A percentile compares a stretch with the other conserved stretches of the same genome.
Conservation (phyloP, 2,888 invertebrate genomes). For the Meiosimyza platycephala region DNA sequence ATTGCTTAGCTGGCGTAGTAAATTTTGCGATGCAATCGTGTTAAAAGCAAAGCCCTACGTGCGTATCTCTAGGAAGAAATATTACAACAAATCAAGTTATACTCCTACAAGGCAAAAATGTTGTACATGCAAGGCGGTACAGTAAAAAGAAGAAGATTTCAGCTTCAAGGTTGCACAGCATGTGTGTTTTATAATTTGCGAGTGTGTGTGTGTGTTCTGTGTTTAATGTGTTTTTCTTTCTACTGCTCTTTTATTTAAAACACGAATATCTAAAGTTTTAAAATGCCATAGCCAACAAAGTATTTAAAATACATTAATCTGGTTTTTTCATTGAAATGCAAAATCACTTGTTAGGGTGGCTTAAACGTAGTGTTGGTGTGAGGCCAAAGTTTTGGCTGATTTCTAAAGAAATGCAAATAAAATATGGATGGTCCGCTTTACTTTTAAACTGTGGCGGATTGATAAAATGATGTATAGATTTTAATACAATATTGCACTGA, state of each 20-base stretch:
- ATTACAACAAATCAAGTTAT: neutral
- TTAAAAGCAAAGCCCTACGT: neutral
- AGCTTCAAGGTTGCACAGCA: slow-evolving; percentile 15
- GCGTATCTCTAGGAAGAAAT: neutral
- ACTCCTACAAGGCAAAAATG: neutral
- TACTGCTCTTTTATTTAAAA: neutral
- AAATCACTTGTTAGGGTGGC: no score
- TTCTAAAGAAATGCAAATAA: no score
- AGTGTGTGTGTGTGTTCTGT: neutral
- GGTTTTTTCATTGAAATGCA: no score
- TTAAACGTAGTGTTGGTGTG: no score
- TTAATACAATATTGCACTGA: no score
- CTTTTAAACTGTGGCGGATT: no score
- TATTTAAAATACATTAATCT: neutral
- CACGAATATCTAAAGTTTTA: neutral
- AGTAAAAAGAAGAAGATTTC: neutral
- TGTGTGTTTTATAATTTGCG: neutral
- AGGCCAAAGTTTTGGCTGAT: no score
- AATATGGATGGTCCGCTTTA: no score
- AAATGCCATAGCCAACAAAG: no score
- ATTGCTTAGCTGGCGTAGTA: no score
- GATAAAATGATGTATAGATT: no score
- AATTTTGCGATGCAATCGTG: no score
- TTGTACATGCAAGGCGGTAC: neutral
- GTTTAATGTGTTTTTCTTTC: neutral